These are phyloP conservation scores for Noctua pronuba DNA, from an alignment of 2,888 invertebrate genomes.

Conservation along the genomic window DNA sequence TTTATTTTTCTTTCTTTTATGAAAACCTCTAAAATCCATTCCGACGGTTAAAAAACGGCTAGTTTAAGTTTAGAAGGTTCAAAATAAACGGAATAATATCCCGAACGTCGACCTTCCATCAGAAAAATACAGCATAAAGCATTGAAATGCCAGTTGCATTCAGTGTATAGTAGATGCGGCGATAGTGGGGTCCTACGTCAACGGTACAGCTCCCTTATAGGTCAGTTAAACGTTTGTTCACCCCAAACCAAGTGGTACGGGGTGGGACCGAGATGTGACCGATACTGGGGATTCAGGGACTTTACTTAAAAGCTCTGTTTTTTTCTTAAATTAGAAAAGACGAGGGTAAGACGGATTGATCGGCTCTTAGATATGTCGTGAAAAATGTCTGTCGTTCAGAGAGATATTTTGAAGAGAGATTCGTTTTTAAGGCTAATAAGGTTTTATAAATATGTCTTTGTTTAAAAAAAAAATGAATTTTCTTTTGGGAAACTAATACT, in stretches of 20 bases:
- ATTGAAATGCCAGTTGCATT: constrained; percentile 80
- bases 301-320: constrained; percentile 63
- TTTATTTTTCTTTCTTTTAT: too few relatives aligned
- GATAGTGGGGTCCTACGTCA: constrained; percentile 75
- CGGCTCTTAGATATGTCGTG: constrained; percentile 8
- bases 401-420: neutral
- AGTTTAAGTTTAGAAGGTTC: neutral
- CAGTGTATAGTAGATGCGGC: constrained; percentile 71
- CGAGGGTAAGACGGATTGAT: constrained; percentile 57
- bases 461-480: neutral
- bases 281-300: constrained; percentile 75
- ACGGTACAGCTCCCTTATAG: constrained; percentile 74
- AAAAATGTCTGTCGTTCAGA: constrained; percentile 14
- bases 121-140: constrained; percentile 78
- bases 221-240: constrained; percentile 86
- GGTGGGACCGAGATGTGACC: constrained; percentile 83
- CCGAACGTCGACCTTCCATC: constrained; percentile 74
- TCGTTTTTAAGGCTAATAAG: neutral
- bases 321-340: constrained; percentile 74
- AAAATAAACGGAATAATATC: constrained; percentile 64
- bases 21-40: constrained; percentile 5
- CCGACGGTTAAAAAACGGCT: neutral
- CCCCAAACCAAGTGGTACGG: constrained; percentile 77
- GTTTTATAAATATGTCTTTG: neutral
- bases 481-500: neutral